Evolutionary conservation across 2,888 invertebrate genomes (phyloP), one percentile per base, ranked within the genome.

Genomic region (Reticulitermes lucifugus): DNA sequence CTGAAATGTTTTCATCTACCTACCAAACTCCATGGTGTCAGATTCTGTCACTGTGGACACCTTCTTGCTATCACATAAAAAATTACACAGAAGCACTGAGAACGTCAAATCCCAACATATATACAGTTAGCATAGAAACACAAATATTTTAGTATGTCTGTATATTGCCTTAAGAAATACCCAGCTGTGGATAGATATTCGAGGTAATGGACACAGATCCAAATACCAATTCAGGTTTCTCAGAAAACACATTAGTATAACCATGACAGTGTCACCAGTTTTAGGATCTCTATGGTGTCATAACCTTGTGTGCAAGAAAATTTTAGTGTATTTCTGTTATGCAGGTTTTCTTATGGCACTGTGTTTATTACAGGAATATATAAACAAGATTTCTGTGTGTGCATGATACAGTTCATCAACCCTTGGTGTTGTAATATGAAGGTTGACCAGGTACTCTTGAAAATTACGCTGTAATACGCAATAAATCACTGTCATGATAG

Each of bases 341-440:
- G 3, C 12, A 41, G 41, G 73, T 73, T 73, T 73, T 41, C 41
- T 10, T 41, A 73, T 73, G 41, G 14, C 12, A 18, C 14, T 41
- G 73, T 73, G 41, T 73, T 73, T 73, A 41, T 73, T 29, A 41
- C 35, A 18, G 41, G 65, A 73, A 73, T 73, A 41, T 35, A 60
- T 80, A 60, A 2, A 35, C 4, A 2, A 55, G 79, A 80, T 60
- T 60, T 79, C 60, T 80, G n/a, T 51, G 51, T 79, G 79, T 51
- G 51, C 46, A 51, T 77, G 43, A 77, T 77, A 79, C 35, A 35
- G 35, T 55, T 79, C 59, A 80, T 80, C 55, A 80, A 21, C 29
- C 25, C 18, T 60, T 59, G 29, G 29, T 80, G 60, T 80, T 35
- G 29, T 80, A 79, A 10, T 65, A 65, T 12, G 12, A 65, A 65